Percentiles rank a stretch among this genome's conserved stretches.
phyloP scores from a whole-genome alignment of 2,113 vertebrate genomes.

The Illadopsis cleaveri region DNA sequence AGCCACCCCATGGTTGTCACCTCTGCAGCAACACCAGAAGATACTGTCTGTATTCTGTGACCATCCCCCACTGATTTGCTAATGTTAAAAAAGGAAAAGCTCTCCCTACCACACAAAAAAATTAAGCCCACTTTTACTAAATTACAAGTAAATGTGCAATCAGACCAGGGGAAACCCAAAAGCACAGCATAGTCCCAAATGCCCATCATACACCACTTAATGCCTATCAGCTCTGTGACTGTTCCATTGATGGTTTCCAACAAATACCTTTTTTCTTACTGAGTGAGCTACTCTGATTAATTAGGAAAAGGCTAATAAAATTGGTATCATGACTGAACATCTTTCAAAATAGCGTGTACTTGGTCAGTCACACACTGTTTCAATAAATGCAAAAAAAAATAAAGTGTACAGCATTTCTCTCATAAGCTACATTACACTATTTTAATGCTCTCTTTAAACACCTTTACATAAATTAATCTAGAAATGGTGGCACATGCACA shows the following conservation, averaged over 20 bases:
- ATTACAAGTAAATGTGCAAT: not conserved
- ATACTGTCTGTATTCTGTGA: not conserved
- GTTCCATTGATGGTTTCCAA: not conserved
- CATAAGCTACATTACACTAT: not conserved
- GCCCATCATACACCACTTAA: not conserved
- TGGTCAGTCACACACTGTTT: not conserved
- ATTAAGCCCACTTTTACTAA: not conserved
- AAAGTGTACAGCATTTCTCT: not conserved
- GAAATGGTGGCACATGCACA: not conserved
- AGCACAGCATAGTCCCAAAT: not conserved
- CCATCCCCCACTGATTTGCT: not conserved
- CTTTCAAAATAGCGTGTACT: not conserved
- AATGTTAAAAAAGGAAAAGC: not conserved
- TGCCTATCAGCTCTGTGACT: not conserved
- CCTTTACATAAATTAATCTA: not conserved
- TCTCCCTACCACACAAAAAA: not conserved
- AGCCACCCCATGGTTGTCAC: not conserved
- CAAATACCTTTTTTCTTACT: not conserved
- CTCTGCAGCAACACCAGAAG: not conserved
- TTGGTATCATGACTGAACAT: accelerated
- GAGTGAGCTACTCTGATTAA: not conserved
- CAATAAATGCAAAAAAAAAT: not conserved
- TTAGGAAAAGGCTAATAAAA: not conserved
- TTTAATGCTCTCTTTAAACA: not conserved
- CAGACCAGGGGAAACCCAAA: not conserved